A percentile compares a stretch with the other conserved stretches of the same genome.
Conservation (phyloP, 2,113 vertebrate species). For the Ptilonorhynchus violaceus region DNA sequence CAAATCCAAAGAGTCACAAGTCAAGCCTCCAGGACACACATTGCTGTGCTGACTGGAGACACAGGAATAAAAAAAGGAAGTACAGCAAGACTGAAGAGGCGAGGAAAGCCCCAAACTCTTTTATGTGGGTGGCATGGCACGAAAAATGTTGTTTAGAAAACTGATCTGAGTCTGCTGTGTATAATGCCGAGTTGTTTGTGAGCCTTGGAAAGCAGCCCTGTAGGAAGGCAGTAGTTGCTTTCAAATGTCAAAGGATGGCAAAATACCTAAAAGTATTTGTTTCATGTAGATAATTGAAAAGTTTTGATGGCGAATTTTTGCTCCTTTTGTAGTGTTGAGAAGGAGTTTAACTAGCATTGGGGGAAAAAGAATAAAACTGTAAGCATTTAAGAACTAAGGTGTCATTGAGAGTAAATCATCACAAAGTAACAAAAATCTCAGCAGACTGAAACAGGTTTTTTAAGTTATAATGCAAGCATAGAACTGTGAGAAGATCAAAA, state of each 20-base stretch:
- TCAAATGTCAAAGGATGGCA: conserved; percentile 17
- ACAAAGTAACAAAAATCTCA: not conserved
- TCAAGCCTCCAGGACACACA: not conserved
- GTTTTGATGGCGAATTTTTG: not conserved
- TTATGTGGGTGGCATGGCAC: not conserved
- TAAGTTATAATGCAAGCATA: not conserved
- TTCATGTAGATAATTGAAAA: not conserved
- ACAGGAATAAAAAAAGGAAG: not conserved
- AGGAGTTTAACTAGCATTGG: not conserved
- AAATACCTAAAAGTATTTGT: not conserved
- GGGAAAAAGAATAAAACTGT: no score
- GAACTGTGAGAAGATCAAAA: not conserved
- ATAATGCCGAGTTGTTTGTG: not conserved
- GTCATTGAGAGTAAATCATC: not conserved
- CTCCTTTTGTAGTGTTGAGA: not conserved
- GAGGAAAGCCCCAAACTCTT: not conserved
- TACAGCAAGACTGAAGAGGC: not conserved
- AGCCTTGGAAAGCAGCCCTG: not conserved
- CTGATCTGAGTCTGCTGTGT: not conserved
- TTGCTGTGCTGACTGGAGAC: not conserved
- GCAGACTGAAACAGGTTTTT: not conserved
- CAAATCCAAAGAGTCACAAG: not conserved
- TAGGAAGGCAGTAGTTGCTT: not conserved
- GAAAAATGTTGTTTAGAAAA: conserved; percentile 16
- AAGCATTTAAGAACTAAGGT: not conserved